Evolutionary conservation across 2,888 invertebrate genomes (phyloP).

Genomic region (Caenorhabditis virilis): DNA sequence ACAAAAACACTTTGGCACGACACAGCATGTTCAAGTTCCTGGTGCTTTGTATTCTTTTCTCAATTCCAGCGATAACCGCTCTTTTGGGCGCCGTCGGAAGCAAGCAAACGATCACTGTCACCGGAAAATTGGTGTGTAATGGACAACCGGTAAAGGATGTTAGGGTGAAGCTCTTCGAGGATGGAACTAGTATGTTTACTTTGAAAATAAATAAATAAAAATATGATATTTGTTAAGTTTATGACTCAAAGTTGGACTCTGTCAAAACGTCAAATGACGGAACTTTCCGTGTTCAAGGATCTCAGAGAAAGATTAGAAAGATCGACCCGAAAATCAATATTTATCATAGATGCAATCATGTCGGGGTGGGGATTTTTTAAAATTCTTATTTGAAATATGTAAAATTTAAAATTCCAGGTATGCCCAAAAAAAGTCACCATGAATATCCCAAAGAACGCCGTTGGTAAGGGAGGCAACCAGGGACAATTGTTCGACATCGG

Average conservation of each 20-base stretch:
- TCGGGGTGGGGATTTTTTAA: conserved; percentile 13
- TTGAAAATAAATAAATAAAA: neutral
- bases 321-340: conserved; percentile 46
- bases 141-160: conserved; percentile 30
- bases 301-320: conserved; percentile 38
- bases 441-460: conserved; percentile 31
- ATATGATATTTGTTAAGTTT: conserved; percentile 6
- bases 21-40: conserved; percentile 4
- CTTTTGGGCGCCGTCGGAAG: conserved; percentile 25
- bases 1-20: no score
- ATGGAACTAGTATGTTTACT: conserved; percentile 31
- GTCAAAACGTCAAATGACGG: conserved; percentile 54
- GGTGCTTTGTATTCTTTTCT: conserved; percentile 4
- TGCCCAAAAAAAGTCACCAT: conserved; percentile 35
- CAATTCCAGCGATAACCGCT: conserved; percentile 8
- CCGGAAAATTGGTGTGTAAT: conserved; percentile 29
- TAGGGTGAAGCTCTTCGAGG: conserved; percentile 34
- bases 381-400: neutral
- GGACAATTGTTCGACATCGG: conserved; percentile 32
- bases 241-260: conserved; percentile 59
- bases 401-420: conserved; percentile 14
- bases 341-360: conserved; percentile 39
- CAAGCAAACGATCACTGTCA: conserved; percentile 30
- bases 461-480: conserved; percentile 18
- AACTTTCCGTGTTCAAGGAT: conserved; percentile 47